A percentile compares a stretch with the other conserved stretches of the same genome.
Evolutionary conservation across 2,888 invertebrate species (phyloP).

Genomic region (Falcaria lacertinaria): DNA sequence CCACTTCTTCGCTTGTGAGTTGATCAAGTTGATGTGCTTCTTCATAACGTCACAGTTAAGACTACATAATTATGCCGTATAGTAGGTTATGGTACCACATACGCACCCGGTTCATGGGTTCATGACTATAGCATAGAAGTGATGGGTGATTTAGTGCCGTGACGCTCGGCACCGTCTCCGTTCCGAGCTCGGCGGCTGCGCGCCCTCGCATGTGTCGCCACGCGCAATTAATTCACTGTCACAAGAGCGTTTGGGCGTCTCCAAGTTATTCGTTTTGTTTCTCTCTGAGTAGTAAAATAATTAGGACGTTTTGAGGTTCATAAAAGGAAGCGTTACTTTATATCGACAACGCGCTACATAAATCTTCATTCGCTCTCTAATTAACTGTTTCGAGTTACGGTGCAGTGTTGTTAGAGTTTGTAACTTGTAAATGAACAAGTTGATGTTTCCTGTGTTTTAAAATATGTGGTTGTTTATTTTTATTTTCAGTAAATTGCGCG

Average conservation of each 20-base stretch:
- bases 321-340: constrained; percentile 77
- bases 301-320: constrained; percentile 79
- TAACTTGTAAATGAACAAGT: constrained; percentile 12
- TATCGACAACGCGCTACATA: constrained; percentile 77
- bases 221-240: constrained; percentile 78
- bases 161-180: constrained; percentile 7
- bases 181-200: constrained; percentile 26
- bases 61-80: not conserved
- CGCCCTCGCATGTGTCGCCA: constrained; percentile 68
- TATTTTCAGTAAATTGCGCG: not conserved
- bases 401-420: constrained; percentile 33
- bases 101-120: not conserved
- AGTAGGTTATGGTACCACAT: not conserved
- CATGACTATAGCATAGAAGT: not conserved
- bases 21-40: too few relatives aligned
- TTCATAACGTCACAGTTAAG: not conserved
- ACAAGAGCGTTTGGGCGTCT: constrained; percentile 78
- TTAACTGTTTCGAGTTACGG: constrained; percentile 51
- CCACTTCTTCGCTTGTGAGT: too few relatives aligned
- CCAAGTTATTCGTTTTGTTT: constrained; percentile 68
- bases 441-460: not conserved
- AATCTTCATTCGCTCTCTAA: constrained; percentile 75
- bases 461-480: not conserved
- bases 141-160: constrained; percentile 1
- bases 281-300: constrained; percentile 71